Evolutionary conservation across 2,113 vertebrate species (phyloP).

Genomic region (Dipodomys merriami): DNA sequence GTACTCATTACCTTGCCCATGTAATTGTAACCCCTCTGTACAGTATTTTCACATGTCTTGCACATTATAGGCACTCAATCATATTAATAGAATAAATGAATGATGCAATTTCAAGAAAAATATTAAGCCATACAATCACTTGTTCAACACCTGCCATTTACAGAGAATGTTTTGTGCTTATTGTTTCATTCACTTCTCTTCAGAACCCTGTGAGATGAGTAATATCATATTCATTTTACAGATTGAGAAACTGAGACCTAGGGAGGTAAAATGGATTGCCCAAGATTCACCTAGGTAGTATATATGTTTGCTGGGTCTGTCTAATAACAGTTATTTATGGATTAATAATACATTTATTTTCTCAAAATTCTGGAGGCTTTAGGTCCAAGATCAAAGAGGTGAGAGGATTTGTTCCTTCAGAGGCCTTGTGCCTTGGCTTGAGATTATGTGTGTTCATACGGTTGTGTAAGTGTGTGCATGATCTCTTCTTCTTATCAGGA

Average conservation of each 20-base stretch:
- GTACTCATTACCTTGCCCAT: no score
- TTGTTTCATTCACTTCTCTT: not conserved
- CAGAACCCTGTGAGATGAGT: not conserved
- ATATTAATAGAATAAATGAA: not conserved
- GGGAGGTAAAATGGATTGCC: not conserved
- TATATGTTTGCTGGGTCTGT: not conserved
- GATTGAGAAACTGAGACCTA: not conserved
- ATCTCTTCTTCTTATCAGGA: constrained; percentile 16
- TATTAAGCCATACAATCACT: not conserved
- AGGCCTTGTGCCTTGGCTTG: not conserved
- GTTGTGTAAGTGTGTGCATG: not conserved
- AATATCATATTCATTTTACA: not conserved
- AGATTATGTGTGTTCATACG: not conserved
- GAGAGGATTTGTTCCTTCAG: not conserved
- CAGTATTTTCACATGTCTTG: not conserved
- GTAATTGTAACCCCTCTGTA: no score
- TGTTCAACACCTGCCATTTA: not conserved
- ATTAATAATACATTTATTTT: constrained; percentile 12
- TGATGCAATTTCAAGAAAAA: not conserved
- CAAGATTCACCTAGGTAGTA: not conserved
- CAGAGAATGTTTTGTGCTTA: not conserved
- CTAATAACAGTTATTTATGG: no score
- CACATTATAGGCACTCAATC: not conserved
- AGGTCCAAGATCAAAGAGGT: not conserved
- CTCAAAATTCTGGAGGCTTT: not conserved